Evolutionary conservation across 2,888 invertebrate species (phyloP), one percentile per base, ranked within the genome.

Genomic region (Lithophane ornitopus): DNA sequence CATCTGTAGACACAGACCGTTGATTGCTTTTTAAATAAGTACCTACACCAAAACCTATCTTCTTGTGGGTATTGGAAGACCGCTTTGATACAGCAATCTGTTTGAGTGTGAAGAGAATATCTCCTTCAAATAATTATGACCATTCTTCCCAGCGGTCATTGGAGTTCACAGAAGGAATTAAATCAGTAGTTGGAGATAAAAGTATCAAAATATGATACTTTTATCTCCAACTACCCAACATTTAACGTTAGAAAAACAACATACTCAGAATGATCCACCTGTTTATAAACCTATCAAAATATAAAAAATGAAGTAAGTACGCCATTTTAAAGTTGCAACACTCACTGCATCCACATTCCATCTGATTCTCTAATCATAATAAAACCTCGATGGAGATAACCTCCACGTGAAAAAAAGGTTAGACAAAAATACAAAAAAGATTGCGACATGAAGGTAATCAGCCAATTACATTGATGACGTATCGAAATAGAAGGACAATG

Each of bases 381-480:
- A 58, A 72, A 85, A 75, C 63, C 71, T 67, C 78, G 44, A 63
- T 61, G 56, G 49, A 56, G 62, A 44, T 82, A 85, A 78, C 70
- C 85, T 85, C 82, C 79, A 82, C 69, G 79, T 81, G 76, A 80
- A 82, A 79, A 83, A 87, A 85, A 78, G 72, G 84, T 87, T 87
- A 78, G 74, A 80, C 79, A 76, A 80, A 83, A 84, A 69, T 78
- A 81, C 26, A 74, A 79, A 82, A 77, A 70, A 86, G 78, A 84
- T 87, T 87, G 85, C 85, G 63, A 87, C 87, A 86, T 75, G 81
- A 84, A 87, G 85, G 86, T 87, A 88, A 87, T 84, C 86, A 82
- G 82, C 84, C 82, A 83, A 85, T 88, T 88, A 83, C 81, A 82
- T 80, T 85, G 89, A 88, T 89, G 89, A 85, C 85, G 88, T 84